These are phyloP conservation scores for Drosophila simulans DNA, from an alignment of 1,140 invertebrate genomes.

Conservation along the genomic window DNA sequence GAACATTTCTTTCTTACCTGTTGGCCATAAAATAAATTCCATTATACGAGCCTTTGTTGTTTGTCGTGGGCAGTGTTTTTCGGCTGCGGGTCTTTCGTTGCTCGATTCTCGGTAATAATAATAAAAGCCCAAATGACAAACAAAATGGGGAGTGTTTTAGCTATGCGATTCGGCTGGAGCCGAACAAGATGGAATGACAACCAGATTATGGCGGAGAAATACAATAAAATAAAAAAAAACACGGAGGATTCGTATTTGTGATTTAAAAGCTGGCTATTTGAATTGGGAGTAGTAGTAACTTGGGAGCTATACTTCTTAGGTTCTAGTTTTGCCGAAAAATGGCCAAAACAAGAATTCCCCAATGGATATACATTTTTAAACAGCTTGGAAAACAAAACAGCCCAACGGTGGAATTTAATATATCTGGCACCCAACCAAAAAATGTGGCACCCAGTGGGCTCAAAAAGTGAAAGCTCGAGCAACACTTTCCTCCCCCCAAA, in stretches of 20 bases:
- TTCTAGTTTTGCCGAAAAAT: background rate
- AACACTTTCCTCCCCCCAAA: background rate
- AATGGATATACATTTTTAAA: no score
- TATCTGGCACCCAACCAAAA: slow-evolving; percentile 28
- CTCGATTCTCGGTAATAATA: slow-evolving; percentile 41
- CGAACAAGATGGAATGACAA: slow-evolving; percentile 20
- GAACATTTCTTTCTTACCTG: slow-evolving; percentile 79
- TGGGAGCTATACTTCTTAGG: background rate
- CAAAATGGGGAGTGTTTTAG: slow-evolving; percentile 16
- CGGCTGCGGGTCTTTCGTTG: background rate
- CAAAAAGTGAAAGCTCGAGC: slow-evolving; percentile 19
- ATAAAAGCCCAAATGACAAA: slow-evolving; percentile 59
- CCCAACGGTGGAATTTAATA: background rate
- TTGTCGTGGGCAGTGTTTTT: background rate
- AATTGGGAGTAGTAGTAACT: slow-evolving; percentile 3
- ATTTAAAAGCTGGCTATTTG: slow-evolving; percentile 5
- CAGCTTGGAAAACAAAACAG: background rate
- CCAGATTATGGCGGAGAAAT: slow-evolving; percentile 27
- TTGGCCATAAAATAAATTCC: slow-evolving; percentile 83
- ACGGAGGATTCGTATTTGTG: slow-evolving; percentile 2
- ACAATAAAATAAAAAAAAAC: slow-evolving; percentile 10
- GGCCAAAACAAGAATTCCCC: no score
- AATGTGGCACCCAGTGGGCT: slow-evolving; percentile 49
- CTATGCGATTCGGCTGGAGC: background rate
- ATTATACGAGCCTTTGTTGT: slow-evolving; percentile 66